phyloP scores from a whole-genome alignment of 92 coral and sea anemone genomes.

The Heteractis magnifica region DNA sequence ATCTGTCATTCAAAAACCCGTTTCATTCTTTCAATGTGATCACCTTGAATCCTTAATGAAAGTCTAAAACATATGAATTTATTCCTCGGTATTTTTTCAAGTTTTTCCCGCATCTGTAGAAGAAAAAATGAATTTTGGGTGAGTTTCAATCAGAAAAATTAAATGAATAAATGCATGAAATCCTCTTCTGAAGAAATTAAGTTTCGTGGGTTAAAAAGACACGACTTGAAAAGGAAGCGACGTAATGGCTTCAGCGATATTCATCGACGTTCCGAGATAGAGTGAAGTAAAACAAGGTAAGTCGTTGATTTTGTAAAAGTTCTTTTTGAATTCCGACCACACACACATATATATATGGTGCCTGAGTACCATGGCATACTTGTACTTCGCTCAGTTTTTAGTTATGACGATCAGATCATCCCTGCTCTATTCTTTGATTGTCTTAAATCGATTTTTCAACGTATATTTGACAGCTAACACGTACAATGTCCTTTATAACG shows the following conservation, averaged over 20 bases:
- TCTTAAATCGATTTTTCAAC: no score
- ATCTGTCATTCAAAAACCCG: slow-evolving; percentile 15
- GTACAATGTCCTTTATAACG: no score
- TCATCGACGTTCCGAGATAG: background rate
- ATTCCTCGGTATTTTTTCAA: background rate
- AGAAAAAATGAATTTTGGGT: background rate
- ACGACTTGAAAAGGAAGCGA: background rate
- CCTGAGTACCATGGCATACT: no score
- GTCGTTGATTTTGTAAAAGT: background rate
- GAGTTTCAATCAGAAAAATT: background rate
- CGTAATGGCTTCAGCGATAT: slow-evolving; percentile 1
- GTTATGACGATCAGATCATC: no score
- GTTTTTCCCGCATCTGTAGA: background rate
- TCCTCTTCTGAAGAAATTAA: no score
- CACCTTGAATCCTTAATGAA: slow-evolving; percentile 35
- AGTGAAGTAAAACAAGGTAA: background rate
- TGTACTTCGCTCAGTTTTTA: no score
- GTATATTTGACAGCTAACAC: no score
- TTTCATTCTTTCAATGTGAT: slow-evolving; percentile 22
- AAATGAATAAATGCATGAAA: no score
- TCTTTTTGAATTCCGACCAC: no score
- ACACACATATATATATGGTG: no score
- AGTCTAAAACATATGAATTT: background rate
- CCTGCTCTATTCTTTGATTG: no score
- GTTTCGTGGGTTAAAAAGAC: no score